phyloP scores from a whole-genome alignment of 2,797 vertebrate species.

The Peromyscus melanophrys region DNA sequence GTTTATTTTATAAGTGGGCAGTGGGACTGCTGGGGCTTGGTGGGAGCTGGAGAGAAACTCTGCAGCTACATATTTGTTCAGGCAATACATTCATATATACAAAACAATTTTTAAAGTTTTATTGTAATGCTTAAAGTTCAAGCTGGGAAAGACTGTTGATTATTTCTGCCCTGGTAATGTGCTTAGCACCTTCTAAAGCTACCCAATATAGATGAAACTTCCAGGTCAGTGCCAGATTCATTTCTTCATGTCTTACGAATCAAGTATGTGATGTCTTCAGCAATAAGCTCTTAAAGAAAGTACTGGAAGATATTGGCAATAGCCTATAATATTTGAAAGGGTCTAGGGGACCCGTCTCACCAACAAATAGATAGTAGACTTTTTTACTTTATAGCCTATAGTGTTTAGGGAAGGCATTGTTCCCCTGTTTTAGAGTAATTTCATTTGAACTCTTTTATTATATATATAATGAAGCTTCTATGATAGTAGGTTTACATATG shows the following conservation, averaged over 20 bases:
- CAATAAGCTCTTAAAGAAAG: not conserved
- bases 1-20: no score
- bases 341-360: not conserved
- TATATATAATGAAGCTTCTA: no score
- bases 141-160: not conserved
- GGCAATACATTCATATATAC: no score
- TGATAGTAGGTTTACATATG: not conserved
- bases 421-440: not conserved
- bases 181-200: not conserved
- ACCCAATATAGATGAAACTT: no score
- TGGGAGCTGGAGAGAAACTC: no score
- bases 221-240: not conserved
- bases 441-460: not conserved
- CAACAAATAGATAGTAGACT: not conserved
- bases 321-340: not conserved
- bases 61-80: no score
- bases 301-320: not conserved
- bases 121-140: not conserved
- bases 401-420: not conserved
- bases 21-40: no score
- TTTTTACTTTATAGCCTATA: not conserved
- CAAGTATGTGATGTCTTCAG: not conserved
- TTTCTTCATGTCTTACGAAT: no score
- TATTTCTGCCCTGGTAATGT: not conserved
- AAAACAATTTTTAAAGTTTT: not conserved